A percentile compares a stretch with the other conserved stretches of the same genome.
phyloP scores from a whole-genome alignment of 2,113 vertebrate species.

The Fulmarus glacialis region DNA sequence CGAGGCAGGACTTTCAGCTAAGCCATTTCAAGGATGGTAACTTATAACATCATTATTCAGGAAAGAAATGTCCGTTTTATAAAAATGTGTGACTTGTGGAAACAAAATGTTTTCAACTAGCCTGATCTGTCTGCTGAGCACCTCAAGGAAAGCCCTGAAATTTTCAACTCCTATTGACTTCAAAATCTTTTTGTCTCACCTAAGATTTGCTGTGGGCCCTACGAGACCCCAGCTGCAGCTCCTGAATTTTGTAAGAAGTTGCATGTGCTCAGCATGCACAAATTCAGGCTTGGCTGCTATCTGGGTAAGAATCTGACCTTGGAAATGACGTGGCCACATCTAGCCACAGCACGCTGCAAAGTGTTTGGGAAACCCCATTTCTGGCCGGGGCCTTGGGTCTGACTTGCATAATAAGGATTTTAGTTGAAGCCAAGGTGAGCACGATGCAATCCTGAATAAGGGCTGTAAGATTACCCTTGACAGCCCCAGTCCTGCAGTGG shows the following conservation, averaged over 20 bases:
- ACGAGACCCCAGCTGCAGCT: background rate
- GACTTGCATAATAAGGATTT: background rate
- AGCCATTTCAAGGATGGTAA: background rate
- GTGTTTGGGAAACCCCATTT: background rate
- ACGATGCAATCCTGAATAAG: rapidly evolving
- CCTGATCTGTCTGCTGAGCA: background rate
- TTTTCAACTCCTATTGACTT: background rate
- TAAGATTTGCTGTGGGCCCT: background rate
- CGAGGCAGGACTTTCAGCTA: background rate
- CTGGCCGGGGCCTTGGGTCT: background rate
- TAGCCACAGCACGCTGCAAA: background rate
- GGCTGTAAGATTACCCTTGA: background rate
- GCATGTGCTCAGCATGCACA: rapidly evolving
- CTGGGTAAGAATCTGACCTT: background rate
- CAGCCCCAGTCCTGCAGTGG: rapidly evolving
- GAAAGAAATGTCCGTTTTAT: background rate
- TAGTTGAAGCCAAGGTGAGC: background rate
- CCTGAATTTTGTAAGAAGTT: background rate
- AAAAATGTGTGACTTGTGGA: background rate
- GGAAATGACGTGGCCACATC: rapidly evolving
- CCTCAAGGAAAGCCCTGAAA: background rate
- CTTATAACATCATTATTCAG: background rate
- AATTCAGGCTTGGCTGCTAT: background rate
- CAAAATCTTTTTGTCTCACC: background rate
- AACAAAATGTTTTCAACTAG: background rate